These are phyloP conservation scores for Tribolium madens DNA, from an alignment of 1,140 invertebrate species.

Conservation along the genomic window DNA sequence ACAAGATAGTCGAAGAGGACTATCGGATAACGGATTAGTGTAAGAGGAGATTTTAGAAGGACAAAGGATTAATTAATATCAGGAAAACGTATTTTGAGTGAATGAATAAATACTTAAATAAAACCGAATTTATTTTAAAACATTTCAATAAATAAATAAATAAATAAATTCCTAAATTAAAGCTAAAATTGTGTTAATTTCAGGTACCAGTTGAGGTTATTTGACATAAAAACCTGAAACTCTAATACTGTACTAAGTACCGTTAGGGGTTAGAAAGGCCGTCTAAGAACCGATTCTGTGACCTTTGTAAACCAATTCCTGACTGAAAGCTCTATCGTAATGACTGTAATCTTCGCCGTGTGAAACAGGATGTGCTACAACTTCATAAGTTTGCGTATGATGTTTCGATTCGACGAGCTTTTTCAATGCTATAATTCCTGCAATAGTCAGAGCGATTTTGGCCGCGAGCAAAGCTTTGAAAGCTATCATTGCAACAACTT, in stretches of 20 bases:
- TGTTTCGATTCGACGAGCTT: constrained; percentile 80
- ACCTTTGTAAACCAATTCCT: constrained; percentile 73
- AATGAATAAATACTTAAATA: neutral
- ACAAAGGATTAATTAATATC: neutral
- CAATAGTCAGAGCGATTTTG: constrained; percentile 82
- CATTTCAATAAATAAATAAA: constrained; percentile 31
- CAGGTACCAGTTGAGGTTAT: constrained; percentile 31
- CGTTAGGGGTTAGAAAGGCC: neutral
- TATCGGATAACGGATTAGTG: neutral
- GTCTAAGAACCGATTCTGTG: constrained; percentile 38
- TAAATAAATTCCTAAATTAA: constrained; percentile 19
- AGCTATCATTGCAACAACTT: constrained; percentile 81
- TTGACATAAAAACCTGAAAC: neutral
- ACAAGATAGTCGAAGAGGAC: neutral
- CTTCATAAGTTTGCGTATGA: constrained; percentile 78
- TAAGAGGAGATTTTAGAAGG: neutral
- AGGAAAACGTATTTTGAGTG: neutral
- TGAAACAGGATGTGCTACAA: constrained; percentile 73
- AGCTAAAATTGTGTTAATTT: neutral
- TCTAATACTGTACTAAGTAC: constrained; percentile 18
- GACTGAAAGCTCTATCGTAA: constrained; percentile 58
- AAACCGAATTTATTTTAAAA: neutral
- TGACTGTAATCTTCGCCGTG: constrained; percentile 69
- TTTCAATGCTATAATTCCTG: constrained; percentile 81
- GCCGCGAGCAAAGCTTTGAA: constrained; percentile 86